These are phyloP conservation scores for Loriculus beryllinus DNA, from an alignment of 2,797 vertebrate species.

Conservation along the genomic window DNA sequence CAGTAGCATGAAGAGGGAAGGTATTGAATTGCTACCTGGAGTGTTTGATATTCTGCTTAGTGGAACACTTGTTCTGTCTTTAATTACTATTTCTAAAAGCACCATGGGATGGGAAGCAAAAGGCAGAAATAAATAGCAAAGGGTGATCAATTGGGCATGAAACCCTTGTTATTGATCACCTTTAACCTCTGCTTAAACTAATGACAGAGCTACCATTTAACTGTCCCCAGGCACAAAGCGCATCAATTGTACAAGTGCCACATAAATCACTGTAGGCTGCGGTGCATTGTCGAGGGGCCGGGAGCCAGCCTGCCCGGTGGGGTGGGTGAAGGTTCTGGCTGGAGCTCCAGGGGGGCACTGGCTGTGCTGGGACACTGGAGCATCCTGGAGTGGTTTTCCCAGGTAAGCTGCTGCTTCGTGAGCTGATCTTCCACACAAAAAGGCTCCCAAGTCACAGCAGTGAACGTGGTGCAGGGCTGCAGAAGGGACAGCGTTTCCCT, in stretches of 20 bases:
- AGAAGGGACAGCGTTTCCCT: not conserved
- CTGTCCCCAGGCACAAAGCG: conserved; percentile 80
- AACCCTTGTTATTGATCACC: conserved; percentile 92
- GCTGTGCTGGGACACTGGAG: not conserved
- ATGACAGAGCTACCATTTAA: conserved; percentile 93
- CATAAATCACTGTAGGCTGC: conserved; percentile 84
- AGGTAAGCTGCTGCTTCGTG: not conserved
- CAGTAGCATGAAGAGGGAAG: not conserved
- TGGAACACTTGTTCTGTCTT: conserved; percentile 61
- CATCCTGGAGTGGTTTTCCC: not conserved
- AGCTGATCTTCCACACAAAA: rapidly evolving
- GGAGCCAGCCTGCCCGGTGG: conserved; percentile 53
- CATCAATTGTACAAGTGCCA: conserved; percentile 85
- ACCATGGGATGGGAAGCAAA: conserved; percentile 49
- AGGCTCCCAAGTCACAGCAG: not conserved
- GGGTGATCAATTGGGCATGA: conserved; percentile 76
- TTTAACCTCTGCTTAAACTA: conserved; percentile 90
- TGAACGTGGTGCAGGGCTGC: not conserved
- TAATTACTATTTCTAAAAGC: conserved; percentile 74
- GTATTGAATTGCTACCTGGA: not conserved
- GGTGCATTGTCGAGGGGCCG: not conserved
- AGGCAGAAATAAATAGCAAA: conserved; percentile 79
- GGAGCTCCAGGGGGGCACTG: not conserved
- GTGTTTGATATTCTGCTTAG: conserved; percentile 67
- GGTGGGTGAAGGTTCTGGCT: conserved; percentile 2